A percentile compares a stretch with the other conserved stretches of the same genome.
phyloP scores from a whole-genome alignment of 2,113 vertebrate species.

The Crotalus horridus region DNA sequence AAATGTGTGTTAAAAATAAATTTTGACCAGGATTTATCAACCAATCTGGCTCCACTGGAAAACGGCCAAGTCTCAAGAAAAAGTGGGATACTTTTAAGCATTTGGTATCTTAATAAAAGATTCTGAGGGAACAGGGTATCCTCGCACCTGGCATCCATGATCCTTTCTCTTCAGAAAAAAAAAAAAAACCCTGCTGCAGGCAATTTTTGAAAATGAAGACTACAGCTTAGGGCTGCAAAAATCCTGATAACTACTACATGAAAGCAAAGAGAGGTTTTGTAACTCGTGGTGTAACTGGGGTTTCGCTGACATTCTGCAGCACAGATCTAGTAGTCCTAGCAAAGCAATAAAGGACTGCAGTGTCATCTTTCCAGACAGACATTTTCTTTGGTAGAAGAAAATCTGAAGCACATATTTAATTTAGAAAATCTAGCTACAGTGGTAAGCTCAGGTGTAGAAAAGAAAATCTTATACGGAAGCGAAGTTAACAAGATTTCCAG shows the following conservation, averaged over 20 bases:
- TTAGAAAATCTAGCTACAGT: not conserved
- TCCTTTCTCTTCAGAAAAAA: conserved; percentile 22
- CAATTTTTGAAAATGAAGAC: conserved; percentile 30
- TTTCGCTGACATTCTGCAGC: not conserved
- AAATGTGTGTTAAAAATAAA: conserved; percentile 40
- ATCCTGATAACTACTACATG: not conserved
- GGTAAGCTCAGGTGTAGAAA: conserved; percentile 1
- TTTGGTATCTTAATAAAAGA: not conserved
- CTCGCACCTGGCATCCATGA: not conserved
- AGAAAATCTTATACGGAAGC: not conserved
- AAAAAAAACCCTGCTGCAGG: not conserved
- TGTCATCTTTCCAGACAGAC: not conserved
- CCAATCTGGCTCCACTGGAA: conserved; percentile 55
- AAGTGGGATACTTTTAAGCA: conserved; percentile 39
- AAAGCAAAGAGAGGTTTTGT: not conserved
- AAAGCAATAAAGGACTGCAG: conserved; percentile 13
- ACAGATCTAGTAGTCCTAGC: not conserved
- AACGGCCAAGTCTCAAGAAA: conserved; percentile 43
- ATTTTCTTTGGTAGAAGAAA: not conserved
- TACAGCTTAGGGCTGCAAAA: not conserved
- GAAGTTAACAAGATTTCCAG: not conserved
- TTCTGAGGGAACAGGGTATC: not conserved
- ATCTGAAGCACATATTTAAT: not conserved
- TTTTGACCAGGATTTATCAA: conserved; percentile 47
- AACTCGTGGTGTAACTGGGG: not conserved